These are phyloP conservation scores for Harpagoxenus sublaevis DNA, from an alignment of 2,888 invertebrate genomes.

Conservation along the genomic window DNA sequence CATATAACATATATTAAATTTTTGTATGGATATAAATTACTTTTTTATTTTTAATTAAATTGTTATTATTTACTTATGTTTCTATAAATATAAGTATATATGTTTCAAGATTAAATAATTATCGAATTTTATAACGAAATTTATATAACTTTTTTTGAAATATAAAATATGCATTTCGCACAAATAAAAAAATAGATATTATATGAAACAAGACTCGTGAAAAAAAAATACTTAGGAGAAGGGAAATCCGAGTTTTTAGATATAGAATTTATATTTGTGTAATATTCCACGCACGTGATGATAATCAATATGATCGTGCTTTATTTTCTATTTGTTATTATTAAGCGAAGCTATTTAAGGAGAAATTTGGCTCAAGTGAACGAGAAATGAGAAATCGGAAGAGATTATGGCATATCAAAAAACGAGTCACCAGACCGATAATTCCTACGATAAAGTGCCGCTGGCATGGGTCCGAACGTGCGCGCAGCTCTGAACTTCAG, in stretches of 20 bases:
- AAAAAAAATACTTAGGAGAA: not conserved
- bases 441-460: not conserved
- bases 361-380: not conserved
- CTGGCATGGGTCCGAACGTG: not conserved
- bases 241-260: not conserved
- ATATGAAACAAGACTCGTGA: not conserved
- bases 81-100: not conserved
- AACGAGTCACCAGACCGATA: not conserved
- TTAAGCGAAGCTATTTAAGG: not conserved
- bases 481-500: conserved; percentile 22
- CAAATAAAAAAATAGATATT: not conserved
- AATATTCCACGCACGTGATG: not conserved
- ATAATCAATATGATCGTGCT: not conserved
- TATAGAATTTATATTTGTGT: not conserved
- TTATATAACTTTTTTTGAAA: not conserved
- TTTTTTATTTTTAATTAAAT: not conserved
- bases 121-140: not conserved
- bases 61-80: not conserved
- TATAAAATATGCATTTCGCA: not conserved
- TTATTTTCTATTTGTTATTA: not conserved
- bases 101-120: not conserved
- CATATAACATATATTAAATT: no score
- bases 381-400: not conserved
- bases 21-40: not conserved
- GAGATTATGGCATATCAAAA: not conserved